phyloP scores from a whole-genome alignment of 2,888 invertebrate species.

The Cantharis rufa region DNA sequence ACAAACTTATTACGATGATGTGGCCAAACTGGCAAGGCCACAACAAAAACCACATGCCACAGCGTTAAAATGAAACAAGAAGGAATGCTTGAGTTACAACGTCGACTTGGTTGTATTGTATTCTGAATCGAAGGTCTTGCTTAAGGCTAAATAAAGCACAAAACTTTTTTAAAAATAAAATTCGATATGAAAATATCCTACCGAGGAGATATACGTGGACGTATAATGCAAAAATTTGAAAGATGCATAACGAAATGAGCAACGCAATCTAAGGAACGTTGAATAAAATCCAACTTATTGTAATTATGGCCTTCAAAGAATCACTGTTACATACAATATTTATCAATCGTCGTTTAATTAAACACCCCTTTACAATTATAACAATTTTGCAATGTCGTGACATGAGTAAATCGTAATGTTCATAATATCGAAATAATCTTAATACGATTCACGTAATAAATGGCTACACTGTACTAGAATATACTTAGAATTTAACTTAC shows the following conservation, averaged over 20 bases:
- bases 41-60: conserved; percentile 17
- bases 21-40: conserved; percentile 7
- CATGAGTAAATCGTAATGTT: background rate
- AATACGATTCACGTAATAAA: background rate
- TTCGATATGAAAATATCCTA: background rate
- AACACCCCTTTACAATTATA: background rate
- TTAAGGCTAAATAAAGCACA: background rate
- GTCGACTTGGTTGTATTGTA: background rate
- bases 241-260: background rate
- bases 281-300: background rate
- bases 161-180: background rate
- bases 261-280: background rate
- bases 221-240: too few species aligned
- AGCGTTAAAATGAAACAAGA: conserved; percentile 22
- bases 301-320: background rate
- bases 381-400: background rate
- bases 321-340: background rate
- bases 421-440: background rate
- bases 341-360: background rate
- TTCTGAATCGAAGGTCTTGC: background rate
- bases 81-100: background rate
- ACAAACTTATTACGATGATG: background rate
- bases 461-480: background rate
- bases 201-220: background rate
- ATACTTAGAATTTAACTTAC: background rate